Percentiles rank a stretch among this genome's conserved stretches.
Conservation (phyloP, 2,888 invertebrate species). For the Eupithecia subfuscata region DNA sequence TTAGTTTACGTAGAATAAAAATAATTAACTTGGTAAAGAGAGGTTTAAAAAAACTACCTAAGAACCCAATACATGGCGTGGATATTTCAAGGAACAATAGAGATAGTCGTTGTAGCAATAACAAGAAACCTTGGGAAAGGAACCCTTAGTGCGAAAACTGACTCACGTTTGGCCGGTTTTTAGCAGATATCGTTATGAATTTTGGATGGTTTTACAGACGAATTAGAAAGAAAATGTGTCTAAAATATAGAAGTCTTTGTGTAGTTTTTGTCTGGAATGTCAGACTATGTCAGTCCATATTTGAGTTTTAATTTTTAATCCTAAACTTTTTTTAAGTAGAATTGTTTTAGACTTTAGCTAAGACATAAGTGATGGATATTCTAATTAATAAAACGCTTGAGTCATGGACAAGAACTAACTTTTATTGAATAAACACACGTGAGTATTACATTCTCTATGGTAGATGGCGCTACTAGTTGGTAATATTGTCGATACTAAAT, state of each 20-base stretch:
- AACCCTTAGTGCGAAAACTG: background rate
- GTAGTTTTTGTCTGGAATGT: background rate
- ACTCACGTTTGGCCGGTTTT: background rate
- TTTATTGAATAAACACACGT: too few species aligned
- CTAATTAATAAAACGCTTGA: too few species aligned
- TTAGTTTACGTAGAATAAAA: too few species aligned
- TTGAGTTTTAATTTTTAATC: background rate
- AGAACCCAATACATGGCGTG: too few species aligned
- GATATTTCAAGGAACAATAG: too few species aligned
- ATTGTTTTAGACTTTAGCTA: background rate
- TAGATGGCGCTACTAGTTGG: too few species aligned
- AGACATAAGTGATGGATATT: background rate
- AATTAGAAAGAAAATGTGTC: background rate
- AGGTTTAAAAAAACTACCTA: too few species aligned
- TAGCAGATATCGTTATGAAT: conserved; percentile 9
- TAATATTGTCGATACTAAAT: too few species aligned
- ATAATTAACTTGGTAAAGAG: too few species aligned
- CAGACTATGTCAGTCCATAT: background rate
- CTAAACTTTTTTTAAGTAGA: background rate
- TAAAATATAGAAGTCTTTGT: background rate
- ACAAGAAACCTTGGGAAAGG: background rate
- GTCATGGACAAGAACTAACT: too few species aligned
- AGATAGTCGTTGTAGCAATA: background rate
- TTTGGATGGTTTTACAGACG: conserved; percentile 1
- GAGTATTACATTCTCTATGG: too few species aligned